These are phyloP conservation scores for Drosophila fungiperda DNA, from an alignment of 2,888 invertebrate species.

Conservation along the genomic window DNA sequence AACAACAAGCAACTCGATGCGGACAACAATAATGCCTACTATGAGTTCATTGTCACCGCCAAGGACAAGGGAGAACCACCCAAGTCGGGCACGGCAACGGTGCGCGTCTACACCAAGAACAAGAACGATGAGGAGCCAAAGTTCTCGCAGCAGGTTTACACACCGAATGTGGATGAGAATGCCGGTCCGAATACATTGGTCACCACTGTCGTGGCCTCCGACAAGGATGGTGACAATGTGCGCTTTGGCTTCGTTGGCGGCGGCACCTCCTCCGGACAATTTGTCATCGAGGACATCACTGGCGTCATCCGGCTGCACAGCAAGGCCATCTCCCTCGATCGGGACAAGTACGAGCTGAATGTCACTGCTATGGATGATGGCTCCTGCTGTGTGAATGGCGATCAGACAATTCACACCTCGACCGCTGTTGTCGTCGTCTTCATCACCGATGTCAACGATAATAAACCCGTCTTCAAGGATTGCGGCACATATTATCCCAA, in stretches of 20 bases:
- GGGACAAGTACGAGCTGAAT: conserved; percentile 97
- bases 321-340: conserved; percentile 93
- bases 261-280: conserved; percentile 95
- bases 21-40: conserved; percentile 98
- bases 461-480: conserved; percentile 97
- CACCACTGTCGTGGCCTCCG: conserved; percentile 98
- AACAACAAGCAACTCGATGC: conserved; percentile 97
- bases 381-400: conserved; percentile 96
- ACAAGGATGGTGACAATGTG: conserved; percentile 98
- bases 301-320: conserved; percentile 96
- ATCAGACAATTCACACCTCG: conserved; percentile 94
- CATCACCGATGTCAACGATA: conserved; percentile 98
- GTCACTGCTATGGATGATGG: conserved; percentile 99
- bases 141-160: conserved; percentile 98
- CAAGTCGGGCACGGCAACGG: conserved; percentile 96
- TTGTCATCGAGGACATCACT: conserved; percentile 97
- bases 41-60: conserved; percentile 97
- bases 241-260: conserved; percentile 96
- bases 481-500: conserved; percentile 97
- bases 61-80: conserved; percentile 97
- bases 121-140: conserved; percentile 99
- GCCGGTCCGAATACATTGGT: conserved; percentile 97
- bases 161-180: conserved; percentile 98
- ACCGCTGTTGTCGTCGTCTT: conserved; percentile 98
- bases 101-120: conserved; percentile 98